Evolutionary conservation across 2,797 vertebrate species (phyloP).

Genomic region (Bovichtus diacanthus): DNA sequence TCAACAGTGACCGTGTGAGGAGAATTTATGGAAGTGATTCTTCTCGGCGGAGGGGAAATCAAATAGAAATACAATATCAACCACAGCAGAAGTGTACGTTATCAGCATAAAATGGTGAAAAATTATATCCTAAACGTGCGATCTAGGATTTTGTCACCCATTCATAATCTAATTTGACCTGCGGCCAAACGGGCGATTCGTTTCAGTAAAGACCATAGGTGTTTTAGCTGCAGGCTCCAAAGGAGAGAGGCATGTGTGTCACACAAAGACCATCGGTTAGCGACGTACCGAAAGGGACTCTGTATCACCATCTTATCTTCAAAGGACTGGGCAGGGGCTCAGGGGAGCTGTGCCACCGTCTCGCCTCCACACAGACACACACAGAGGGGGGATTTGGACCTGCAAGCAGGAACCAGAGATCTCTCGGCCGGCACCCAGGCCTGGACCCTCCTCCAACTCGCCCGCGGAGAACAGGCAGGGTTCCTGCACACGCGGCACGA

Average conservation of each 20-base stretch:
- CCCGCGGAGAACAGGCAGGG: constrained; percentile 85
- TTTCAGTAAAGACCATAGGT: constrained; percentile 83
- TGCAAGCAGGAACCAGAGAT: constrained; percentile 83
- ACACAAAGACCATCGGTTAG: constrained; percentile 83
- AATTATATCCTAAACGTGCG: constrained; percentile 70
- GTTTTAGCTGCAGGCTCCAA: constrained; percentile 79
- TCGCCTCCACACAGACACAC: constrained; percentile 81
- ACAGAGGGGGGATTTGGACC: constrained; percentile 84
- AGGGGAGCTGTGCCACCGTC: constrained; percentile 82
- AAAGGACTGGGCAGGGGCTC: constrained; percentile 87
- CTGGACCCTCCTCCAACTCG: constrained; percentile 85
- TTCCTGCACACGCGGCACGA: constrained; percentile 84
- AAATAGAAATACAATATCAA: constrained; percentile 73
- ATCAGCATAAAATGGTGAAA: constrained; percentile 72
- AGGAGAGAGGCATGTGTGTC: constrained; percentile 80
- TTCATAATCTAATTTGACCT: constrained; percentile 82
- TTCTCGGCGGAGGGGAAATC: constrained; percentile 70
- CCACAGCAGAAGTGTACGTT: constrained; percentile 65
- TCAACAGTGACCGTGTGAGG: constrained; percentile 48
- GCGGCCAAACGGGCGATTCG: constrained; percentile 72
- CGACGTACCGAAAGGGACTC: constrained; percentile 84
- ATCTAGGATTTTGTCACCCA: constrained; percentile 78
- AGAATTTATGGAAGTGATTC: constrained; percentile 68
- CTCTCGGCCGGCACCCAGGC: constrained; percentile 83
- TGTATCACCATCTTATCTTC: constrained; percentile 89